A percentile compares a stretch with the other conserved stretches of the same genome.
These are phyloP conservation scores for Halcyon smyrnensis DNA, from an alignment of 2,797 vertebrate genomes.

Conservation along the genomic window DNA sequence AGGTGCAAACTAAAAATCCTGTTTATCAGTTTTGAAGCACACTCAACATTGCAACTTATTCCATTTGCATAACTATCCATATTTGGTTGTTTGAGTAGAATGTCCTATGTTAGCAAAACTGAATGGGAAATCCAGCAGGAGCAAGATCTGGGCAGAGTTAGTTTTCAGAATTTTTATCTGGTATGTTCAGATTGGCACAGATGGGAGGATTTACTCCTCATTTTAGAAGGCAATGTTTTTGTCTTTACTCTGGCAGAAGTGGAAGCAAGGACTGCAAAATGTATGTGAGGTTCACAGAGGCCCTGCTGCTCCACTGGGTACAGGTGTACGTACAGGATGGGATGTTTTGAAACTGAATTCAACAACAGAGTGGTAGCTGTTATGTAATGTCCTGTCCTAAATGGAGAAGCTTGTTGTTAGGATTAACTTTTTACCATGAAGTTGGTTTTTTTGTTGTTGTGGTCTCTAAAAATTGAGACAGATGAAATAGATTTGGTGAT, in stretches of 20 bases:
- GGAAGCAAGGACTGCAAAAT: background rate
- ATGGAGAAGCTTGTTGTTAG: background rate
- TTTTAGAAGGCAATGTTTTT: background rate
- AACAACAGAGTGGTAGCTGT: background rate
- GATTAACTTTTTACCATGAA: background rate
- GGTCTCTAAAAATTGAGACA: background rate
- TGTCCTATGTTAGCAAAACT: background rate
- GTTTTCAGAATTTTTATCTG: background rate
- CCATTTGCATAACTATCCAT: background rate
- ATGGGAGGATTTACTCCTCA: background rate
- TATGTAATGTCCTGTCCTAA: background rate
- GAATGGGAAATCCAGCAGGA: background rate
- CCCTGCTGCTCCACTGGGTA: background rate
- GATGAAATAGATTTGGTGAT: background rate
- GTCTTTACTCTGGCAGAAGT: background rate
- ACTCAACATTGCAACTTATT: background rate
- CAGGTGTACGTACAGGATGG: background rate
- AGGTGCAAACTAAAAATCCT: constrained; percentile 31
- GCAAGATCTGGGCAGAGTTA: background rate
- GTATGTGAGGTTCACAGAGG: background rate
- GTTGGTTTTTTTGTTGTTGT: background rate
- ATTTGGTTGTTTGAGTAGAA: background rate
- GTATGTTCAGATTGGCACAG: background rate
- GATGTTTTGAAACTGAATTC: background rate
- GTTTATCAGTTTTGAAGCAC: constrained; percentile 23